These are phyloP conservation scores for Drosophila algonquin DNA, from an alignment of 2,888 invertebrate genomes.

Conservation along the genomic window DNA sequence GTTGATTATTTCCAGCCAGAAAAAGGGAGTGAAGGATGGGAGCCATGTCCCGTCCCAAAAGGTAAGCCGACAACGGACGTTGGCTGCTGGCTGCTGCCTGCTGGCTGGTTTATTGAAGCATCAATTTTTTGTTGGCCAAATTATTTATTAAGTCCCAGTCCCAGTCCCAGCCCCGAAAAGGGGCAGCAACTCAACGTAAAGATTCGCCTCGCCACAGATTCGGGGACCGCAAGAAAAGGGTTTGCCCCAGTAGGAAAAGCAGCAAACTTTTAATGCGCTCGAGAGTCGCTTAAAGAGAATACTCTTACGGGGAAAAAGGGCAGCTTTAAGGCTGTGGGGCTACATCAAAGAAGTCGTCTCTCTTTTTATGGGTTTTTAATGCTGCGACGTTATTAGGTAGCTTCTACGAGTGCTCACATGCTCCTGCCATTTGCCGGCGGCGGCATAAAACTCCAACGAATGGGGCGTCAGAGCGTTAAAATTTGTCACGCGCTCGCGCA, in stretches of 20 bases:
- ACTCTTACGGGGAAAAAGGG: not conserved
- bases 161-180: conserved; percentile 30
- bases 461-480: conserved; percentile 73
- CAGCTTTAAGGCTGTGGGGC: conserved; percentile 15
- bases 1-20: conserved; percentile 71
- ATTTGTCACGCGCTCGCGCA: conserved; percentile 71
- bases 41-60: conserved; percentile 29
- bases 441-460: conserved; percentile 53
- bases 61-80: conserved; percentile 45
- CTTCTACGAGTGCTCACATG: conserved; percentile 13
- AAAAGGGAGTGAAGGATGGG: not conserved
- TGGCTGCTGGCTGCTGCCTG: conserved; percentile 33
- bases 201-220: conserved; percentile 26
- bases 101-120: conserved; percentile 68
- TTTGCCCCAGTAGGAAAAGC: not conserved
- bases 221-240: conserved; percentile 37
- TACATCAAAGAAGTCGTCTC: conserved; percentile 5
- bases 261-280: conserved; percentile 32
- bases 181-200: conserved; percentile 28
- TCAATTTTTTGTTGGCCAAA: conserved; percentile 70
- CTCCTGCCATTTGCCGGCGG: conserved; percentile 30
- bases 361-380: conserved; percentile 65
- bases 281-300: conserved; percentile 1
- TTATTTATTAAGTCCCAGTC: conserved; percentile 71
- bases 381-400: conserved; percentile 61